These are phyloP conservation scores for Argya squamiceps DNA, from an alignment of 2,797 vertebrate species.

Conservation along the genomic window DNA sequence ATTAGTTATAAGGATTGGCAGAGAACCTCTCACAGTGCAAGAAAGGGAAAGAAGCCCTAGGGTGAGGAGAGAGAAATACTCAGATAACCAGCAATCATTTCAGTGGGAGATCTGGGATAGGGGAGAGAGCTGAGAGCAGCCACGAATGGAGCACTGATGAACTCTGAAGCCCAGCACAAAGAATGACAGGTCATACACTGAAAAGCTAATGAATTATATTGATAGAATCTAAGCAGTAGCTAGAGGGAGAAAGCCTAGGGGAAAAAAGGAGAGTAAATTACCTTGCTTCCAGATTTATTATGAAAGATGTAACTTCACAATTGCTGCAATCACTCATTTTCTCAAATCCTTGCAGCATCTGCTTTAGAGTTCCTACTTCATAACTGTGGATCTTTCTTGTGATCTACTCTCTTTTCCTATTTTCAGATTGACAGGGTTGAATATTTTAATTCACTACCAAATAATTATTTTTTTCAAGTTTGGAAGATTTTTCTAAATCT, in stretches of 20 bases:
- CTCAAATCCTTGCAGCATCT: neutral
- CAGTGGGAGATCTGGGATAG: neutral
- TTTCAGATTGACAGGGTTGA: neutral
- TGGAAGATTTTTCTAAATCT: neutral
- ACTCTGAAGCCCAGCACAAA: neutral
- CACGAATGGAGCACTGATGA: neutral
- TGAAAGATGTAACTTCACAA: neutral
- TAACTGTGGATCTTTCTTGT: neutral
- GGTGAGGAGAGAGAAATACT: neutral
- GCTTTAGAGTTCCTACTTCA: neutral
- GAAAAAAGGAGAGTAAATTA: neutral
- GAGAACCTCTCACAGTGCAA: neutral
- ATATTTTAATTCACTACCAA: neutral
- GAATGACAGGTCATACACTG: neutral
- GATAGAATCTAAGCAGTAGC: neutral
- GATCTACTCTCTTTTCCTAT: neutral
- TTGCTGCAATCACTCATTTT: neutral
- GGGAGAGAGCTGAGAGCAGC: neutral
- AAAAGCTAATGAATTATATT: neutral
- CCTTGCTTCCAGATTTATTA: neutral
- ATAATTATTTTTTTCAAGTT: neutral
- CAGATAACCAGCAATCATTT: neutral
- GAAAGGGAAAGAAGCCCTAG: neutral
- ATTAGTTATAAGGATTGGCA: neutral
- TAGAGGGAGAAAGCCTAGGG: neutral